Conservation (phyloP, 2,797 vertebrate genomes). For the Gymnopithys bicolor region DNA sequence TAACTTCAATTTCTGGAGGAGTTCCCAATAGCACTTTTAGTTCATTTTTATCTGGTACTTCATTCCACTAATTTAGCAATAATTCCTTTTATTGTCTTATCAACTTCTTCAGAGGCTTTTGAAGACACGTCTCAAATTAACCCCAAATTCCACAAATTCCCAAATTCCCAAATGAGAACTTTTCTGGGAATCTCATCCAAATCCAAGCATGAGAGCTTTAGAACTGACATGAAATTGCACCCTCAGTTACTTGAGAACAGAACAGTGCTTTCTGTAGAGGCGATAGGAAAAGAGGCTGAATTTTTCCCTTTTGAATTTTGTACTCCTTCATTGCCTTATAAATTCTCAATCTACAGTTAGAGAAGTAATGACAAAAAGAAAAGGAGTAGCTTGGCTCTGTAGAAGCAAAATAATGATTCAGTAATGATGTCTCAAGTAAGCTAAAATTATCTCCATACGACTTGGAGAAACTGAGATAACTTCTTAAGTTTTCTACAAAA, state of each 20-base stretch:
- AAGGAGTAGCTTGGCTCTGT: not conserved
- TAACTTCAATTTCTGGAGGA: not conserved
- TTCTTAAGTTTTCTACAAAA: not conserved
- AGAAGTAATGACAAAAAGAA: not conserved
- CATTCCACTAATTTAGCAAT: not conserved
- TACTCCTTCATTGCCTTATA: not conserved
- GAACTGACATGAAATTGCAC: not conserved
- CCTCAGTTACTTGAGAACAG: not conserved
- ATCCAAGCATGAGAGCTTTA: not conserved
- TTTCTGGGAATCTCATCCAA: not conserved
- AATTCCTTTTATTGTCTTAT: not conserved
- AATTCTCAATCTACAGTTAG: not conserved
- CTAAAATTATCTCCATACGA: not conserved
- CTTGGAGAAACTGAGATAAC: not conserved
- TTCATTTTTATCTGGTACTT: not conserved
- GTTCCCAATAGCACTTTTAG: not conserved
- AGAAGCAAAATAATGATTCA: not conserved
- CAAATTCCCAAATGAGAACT: not conserved
- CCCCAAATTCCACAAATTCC: not conserved
- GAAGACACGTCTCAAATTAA: not conserved
- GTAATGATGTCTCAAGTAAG: not conserved
- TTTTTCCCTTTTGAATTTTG: not conserved
- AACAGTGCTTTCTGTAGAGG: not conserved
- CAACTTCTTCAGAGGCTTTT: not conserved
- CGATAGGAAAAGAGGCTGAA: not conserved